Percentiles rank a stretch among this genome's conserved stretches.
phyloP scores from a whole-genome alignment of 2,888 invertebrate species.

The Ametastegia equiseti region DNA sequence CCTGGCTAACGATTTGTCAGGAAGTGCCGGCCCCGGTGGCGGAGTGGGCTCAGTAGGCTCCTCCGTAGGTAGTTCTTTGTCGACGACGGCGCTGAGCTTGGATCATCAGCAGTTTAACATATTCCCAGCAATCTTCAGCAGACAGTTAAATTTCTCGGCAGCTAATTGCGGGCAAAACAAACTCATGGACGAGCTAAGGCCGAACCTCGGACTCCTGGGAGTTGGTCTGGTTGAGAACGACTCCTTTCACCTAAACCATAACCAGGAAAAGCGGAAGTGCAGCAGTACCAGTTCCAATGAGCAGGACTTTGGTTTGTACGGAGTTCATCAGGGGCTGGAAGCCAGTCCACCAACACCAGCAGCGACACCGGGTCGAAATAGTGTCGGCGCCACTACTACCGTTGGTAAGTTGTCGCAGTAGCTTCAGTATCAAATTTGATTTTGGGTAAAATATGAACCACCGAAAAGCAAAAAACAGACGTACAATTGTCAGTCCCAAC shows the following conservation, averaged over 20 bases:
- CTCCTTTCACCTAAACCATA: constrained; percentile 79
- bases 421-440: neutral
- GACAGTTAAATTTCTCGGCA: constrained; percentile 90
- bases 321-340: constrained; percentile 77
- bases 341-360: constrained; percentile 73
- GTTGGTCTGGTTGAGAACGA: constrained; percentile 90
- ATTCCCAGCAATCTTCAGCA: constrained; percentile 93
- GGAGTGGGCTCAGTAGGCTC: constrained; percentile 89
- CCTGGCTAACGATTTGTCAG: constrained; percentile 75
- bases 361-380: constrained; percentile 71
- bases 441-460: neutral
- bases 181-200: constrained; percentile 92
- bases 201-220: constrained; percentile 88
- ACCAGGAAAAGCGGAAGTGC: constrained; percentile 83
- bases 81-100: constrained; percentile 79
- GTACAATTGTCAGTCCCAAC: neutral
- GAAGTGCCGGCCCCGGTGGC: constrained; percentile 71
- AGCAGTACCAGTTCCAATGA: constrained; percentile 89
- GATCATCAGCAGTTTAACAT: constrained; percentile 93
- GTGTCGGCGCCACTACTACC: constrained; percentile 68
- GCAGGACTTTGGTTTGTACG: constrained; percentile 94
- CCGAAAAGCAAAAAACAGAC: neutral
- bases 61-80: constrained; percentile 78
- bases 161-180: constrained; percentile 84
- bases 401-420: constrained; percentile 67